A percentile compares a stretch with the other conserved stretches of the same genome.
Conservation (phyloP, 2,797 vertebrate genomes). For the Cryptoprocta ferox region DNA sequence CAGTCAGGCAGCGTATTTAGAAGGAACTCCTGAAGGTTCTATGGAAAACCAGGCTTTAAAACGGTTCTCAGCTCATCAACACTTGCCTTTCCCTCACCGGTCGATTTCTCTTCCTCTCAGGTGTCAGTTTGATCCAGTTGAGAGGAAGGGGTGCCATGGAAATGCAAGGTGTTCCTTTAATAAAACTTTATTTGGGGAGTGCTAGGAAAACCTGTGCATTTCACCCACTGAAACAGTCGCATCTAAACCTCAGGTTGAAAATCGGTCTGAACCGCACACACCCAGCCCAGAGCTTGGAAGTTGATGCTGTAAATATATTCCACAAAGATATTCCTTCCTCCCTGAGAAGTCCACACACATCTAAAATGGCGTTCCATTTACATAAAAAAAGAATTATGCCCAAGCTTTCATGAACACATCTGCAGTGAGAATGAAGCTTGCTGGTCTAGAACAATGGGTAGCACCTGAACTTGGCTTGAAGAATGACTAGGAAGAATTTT, state of each 20-base stretch:
- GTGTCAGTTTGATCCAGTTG: not conserved
- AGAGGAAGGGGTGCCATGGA: not conserved
- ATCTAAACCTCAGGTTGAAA: not conserved
- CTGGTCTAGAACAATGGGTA: not conserved
- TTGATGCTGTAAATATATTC: accelerated
- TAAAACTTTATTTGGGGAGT: not conserved
- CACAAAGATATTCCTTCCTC: not conserved
- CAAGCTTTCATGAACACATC: not conserved
- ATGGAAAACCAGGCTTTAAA: slow-evolving; percentile 16
- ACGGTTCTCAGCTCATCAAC: not conserved
- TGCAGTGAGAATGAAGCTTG: not conserved
- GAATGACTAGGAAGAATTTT: slow-evolving; percentile 50
- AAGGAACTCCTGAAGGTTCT: slow-evolving; percentile 65
- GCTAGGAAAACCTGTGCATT: not conserved
- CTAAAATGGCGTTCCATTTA: not conserved
- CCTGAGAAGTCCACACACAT: too few relatives aligned
- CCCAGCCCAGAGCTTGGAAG: not conserved
- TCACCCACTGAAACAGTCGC: accelerated
- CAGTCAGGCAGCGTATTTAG: slow-evolving; percentile 60
- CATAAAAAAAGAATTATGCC: not conserved
- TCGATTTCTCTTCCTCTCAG: not conserved
- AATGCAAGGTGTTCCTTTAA: too few relatives aligned
- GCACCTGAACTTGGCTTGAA: not conserved
- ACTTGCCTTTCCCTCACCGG: not conserved
- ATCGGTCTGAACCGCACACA: accelerated